These are phyloP conservation scores for Eumeta japonica DNA, from an alignment of 1,140 invertebrate genomes.

Conservation along the genomic window DNA sequence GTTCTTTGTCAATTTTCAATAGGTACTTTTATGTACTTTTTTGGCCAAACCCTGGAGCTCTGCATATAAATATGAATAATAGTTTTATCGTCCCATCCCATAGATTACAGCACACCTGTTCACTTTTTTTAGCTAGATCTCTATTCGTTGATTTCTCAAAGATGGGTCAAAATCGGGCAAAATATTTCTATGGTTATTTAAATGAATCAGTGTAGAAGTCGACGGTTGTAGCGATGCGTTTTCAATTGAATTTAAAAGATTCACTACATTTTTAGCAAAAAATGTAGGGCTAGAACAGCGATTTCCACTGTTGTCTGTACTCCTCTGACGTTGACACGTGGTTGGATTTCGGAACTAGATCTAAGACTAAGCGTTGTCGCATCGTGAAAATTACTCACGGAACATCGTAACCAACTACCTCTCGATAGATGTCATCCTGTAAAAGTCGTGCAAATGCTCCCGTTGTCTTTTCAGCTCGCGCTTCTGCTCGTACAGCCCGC, in stretches of 20 bases:
- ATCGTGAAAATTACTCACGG: too few relatives aligned
- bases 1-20: too few relatives aligned
- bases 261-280: background rate
- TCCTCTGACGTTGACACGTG: too few relatives aligned
- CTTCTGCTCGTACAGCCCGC: too few relatives aligned
- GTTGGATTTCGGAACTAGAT: too few relatives aligned
- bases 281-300: background rate
- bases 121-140: slow-evolving; percentile 2
- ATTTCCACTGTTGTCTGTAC: too few relatives aligned
- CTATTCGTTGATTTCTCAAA: slow-evolving; percentile 1
- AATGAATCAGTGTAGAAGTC: background rate
- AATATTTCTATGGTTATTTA: slow-evolving; percentile 5
- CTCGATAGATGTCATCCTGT: too few relatives aligned
- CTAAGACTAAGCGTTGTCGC: too few relatives aligned
- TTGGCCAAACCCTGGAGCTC: slow-evolving; percentile 4
- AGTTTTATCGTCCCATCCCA: slow-evolving; percentile 3
- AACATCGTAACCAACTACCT: too few relatives aligned
- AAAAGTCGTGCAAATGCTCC: too few relatives aligned
- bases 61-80: background rate
- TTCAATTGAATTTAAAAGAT: slow-evolving; percentile 1
- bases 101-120: slow-evolving; percentile 1
- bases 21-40: too few relatives aligned
- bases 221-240: background rate
- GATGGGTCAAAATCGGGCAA: slow-evolving; percentile 2
- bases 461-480: too few relatives aligned